Conservation (phyloP, 2,113 vertebrate genomes). For the Cichladusa arquata region DNA sequence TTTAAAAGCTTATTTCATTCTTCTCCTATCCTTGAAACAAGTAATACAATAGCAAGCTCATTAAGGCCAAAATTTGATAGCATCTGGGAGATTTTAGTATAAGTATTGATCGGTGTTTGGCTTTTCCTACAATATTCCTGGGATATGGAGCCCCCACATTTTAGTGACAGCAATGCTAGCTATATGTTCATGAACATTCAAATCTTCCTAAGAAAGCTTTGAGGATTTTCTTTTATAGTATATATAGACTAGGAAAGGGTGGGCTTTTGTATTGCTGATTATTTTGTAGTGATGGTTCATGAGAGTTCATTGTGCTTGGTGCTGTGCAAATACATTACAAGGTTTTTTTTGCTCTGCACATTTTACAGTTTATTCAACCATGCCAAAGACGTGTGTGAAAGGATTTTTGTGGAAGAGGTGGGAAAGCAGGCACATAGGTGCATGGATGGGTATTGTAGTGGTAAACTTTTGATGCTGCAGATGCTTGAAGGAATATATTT, state of each 20-base stretch:
- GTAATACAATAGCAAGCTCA: not conserved
- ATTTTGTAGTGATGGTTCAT: not conserved
- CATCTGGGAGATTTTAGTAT: not conserved
- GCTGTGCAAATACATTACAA: not conserved
- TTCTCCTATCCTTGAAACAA: slow-evolving; percentile 37
- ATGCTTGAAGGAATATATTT: not conserved
- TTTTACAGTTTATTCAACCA: not conserved
- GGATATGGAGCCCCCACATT: not conserved
- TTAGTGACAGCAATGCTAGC: not conserved
- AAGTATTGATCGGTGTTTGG: not conserved
- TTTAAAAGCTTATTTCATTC: slow-evolving; percentile 45
- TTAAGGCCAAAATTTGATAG: slow-evolving; percentile 39
- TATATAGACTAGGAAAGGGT: not conserved
- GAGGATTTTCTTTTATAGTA: not conserved
- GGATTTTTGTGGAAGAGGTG: not conserved
- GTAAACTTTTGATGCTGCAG: not conserved
- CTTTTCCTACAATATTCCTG: not conserved
- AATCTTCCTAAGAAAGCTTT: not conserved
- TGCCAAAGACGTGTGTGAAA: not conserved
- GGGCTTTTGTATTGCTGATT: not conserved
- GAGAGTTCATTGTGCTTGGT: not conserved
- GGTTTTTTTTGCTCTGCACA: not conserved
- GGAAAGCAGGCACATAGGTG: not conserved
- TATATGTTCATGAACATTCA: not conserved
- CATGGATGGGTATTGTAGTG: not conserved